These are phyloP conservation scores for Trypoxylus dichotomus DNA, from an alignment of 1,140 invertebrate genomes.

Conservation along the genomic window DNA sequence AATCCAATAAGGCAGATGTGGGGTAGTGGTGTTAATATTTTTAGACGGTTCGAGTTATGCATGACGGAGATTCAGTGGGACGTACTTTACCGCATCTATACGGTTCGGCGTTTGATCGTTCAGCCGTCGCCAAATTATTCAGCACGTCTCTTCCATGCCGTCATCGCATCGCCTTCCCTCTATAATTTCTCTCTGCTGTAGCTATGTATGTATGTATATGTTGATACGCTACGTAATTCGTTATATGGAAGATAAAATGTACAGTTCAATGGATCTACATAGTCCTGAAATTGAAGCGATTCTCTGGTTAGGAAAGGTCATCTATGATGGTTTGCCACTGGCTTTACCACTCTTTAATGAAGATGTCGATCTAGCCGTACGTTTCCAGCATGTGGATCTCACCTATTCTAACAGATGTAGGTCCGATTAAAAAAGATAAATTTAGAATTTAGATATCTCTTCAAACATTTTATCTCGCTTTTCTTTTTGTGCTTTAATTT, in stretches of 20 bases:
- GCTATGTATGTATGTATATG: not conserved
- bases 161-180: not conserved
- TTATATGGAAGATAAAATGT: not conserved
- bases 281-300: not conserved
- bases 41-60: constrained; percentile 15
- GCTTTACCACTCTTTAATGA: no score
- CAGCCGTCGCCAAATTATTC: constrained; percentile 18
- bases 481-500: no score
- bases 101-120: constrained; percentile 18
- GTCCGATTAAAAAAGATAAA: no score
- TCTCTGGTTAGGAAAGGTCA: not conserved
- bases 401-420: no score
- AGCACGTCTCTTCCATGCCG: not conserved
- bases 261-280: not conserved
- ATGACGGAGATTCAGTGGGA: constrained; percentile 2
- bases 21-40: constrained; percentile 23
- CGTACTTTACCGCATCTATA: constrained; percentile 1
- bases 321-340: no score
- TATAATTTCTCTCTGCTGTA: not conserved
- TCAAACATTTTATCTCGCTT: no score
- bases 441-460: no score
- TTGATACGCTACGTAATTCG: not conserved
- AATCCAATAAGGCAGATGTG: constrained; percentile 22
- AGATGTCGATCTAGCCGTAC: no score
- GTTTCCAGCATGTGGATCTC: no score